Evolutionary conservation across 1,140 invertebrate genomes (phyloP), one percentile per base, ranked within the genome.

Genomic region (Macrocentrus cingulum): DNA sequence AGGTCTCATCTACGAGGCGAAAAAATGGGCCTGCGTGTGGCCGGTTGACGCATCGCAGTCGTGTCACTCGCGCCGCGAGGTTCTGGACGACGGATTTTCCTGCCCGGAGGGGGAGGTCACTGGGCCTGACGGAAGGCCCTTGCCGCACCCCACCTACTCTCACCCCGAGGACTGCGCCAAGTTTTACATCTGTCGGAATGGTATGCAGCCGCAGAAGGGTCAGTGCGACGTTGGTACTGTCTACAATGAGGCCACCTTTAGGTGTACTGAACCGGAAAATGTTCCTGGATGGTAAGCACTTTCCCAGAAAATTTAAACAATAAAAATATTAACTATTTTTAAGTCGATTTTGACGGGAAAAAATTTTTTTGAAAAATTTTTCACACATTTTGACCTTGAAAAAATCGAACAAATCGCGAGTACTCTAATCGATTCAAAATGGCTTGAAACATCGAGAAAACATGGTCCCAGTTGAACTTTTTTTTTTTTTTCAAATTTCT

Each of bases 141-240:
- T 90, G 1, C 89, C 89, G 1, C 89, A 93, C 74, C 89, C 90
- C 0, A 90, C 89, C 0, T 92, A 89, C 78, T 84, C 90, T 2
- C 88, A 92, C 75, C 86, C 89, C 0, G 87, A 89, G 29, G 91
- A 94, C 71, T 94, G 91, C 69, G 86, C 88, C 62, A 91, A 90
- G 67, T 92, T 92, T 76, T 93, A 92, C 79, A 91, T 92, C 59
- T 92, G 91, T 75, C 80, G 89, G 37, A 90, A 91, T 64, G 89
- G 89, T 2, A 82, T 90, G 1, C 83, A 84, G 56, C 89, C 91
- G 0, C 87, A 91, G 69, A 84, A 88, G 60, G 88, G 88, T 5
- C 87, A 87, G 62, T 93, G 91, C 70, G 84, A 87, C 2, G 76
- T 82, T 2, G 89, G 88, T 23, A 87, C 84, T 8, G 91, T 93